phyloP scores from a whole-genome alignment of 2,888 invertebrate species.

The Allacma fusca region DNA sequence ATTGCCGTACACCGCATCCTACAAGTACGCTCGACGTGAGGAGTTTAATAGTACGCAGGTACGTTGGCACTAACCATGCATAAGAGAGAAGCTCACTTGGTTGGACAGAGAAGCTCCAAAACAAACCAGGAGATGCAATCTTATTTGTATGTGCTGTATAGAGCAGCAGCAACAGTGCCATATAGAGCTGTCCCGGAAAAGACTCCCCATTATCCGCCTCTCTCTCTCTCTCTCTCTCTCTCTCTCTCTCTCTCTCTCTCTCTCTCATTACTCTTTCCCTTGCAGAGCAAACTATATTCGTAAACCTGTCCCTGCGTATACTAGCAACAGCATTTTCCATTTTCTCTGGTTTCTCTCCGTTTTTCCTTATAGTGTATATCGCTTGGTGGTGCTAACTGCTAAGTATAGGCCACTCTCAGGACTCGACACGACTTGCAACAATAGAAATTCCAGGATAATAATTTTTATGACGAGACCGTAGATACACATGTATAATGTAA shows the following conservation, averaged over 20 bases:
- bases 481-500: neutral
- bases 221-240: constrained; percentile 45
- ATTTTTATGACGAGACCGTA: constrained; percentile 4
- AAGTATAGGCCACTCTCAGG: neutral
- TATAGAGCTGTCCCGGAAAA: constrained; percentile 56
- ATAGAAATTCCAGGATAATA: neutral
- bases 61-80: neutral
- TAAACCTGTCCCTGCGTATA: neutral
- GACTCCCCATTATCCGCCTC: constrained; percentile 47
- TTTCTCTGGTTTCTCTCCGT: too few species aligned
- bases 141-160: constrained; percentile 30
- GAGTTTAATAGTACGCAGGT: neutral
- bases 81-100: neutral
- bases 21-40: too few species aligned
- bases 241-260: constrained; percentile 26
- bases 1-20: too few species aligned
- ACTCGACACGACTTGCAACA: neutral
- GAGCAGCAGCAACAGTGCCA: constrained; percentile 42
- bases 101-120: neutral
- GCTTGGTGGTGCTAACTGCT: too few species aligned
- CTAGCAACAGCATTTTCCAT: too few species aligned
- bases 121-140: neutral
- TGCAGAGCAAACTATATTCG: neutral
- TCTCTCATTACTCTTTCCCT: constrained; percentile 34
- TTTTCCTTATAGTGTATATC: too few species aligned